Evolutionary conservation across 1,140 invertebrate species (phyloP).

Genomic region (Kradibia gibbosae): DNA sequence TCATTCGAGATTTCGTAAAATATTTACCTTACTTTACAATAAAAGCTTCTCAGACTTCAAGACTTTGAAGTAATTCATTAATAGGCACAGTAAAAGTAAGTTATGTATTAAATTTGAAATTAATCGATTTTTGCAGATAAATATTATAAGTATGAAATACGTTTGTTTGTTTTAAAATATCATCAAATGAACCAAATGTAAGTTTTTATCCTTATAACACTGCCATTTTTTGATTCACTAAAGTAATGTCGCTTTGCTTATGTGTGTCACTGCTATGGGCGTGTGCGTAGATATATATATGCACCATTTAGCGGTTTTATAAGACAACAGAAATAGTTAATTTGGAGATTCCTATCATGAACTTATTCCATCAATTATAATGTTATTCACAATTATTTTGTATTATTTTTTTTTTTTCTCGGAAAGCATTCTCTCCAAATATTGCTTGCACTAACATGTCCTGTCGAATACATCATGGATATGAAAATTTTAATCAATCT

Average conservation of each 20-base stretch:
- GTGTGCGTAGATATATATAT: conserved; percentile 37
- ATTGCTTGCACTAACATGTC: conserved; percentile 11
- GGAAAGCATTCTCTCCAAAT: conserved; percentile 2
- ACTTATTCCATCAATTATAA: conserved; percentile 21
- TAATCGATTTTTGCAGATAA: conserved; percentile 47
- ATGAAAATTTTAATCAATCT: neutral
- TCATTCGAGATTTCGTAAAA: neutral
- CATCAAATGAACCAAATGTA: conserved; percentile 45
- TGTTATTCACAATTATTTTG: conserved; percentile 8
- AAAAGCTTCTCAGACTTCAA: neutral
- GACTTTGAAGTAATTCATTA: neutral
- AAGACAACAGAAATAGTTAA: conserved; percentile 19
- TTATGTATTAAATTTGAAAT: conserved; percentile 41
- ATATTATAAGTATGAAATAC: conserved; percentile 43
- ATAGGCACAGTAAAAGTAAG: conserved; percentile 21
- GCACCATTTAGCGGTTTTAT: conserved; percentile 31
- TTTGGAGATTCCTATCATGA: neutral
- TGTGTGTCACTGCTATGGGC: conserved; percentile 44
- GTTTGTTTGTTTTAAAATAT: conserved; percentile 48
- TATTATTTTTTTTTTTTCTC: conserved; percentile 25
- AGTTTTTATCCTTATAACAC: conserved; percentile 46
- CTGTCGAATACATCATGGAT: neutral
- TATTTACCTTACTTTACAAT: neutral
- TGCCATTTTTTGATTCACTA: conserved; percentile 44
- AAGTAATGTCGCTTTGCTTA: conserved; percentile 46